A percentile compares a stretch with the other conserved stretches of the same genome.
Evolutionary conservation across 2,113 vertebrate genomes (phyloP).

Genomic region (Alaudala cheleensis): DNA sequence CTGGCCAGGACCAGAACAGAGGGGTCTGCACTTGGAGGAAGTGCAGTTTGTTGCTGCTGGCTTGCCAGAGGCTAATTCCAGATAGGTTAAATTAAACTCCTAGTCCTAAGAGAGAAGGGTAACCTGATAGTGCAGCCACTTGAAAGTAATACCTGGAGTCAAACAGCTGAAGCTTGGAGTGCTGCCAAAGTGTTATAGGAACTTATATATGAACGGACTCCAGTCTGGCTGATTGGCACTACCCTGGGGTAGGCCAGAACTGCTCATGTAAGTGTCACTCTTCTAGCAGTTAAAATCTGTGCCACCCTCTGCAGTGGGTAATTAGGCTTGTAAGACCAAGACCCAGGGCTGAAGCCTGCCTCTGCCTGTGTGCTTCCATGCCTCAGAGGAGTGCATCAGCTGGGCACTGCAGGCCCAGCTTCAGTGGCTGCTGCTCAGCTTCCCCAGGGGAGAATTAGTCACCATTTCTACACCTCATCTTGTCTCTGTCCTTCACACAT

Average conservation of each 20-base stretch:
- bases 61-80: neutral
- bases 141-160: constrained; percentile 8
- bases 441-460: neutral
- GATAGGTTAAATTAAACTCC: neutral
- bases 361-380: neutral
- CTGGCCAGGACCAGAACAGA: neutral
- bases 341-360: neutral
- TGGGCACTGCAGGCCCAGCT: neutral
- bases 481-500: neutral
- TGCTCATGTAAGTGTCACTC: neutral
- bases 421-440: neutral
- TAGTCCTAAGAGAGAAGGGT: neutral
- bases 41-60: neutral
- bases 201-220: neutral
- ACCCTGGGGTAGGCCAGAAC: neutral
- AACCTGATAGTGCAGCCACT: neutral
- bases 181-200: neutral
- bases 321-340: neutral
- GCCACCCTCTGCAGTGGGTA: neutral
- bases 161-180: neutral
- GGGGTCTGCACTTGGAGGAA: neutral
- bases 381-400: neutral
- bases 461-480: neutral
- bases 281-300: neutral
- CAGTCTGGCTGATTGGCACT: neutral